Percentiles rank a stretch among this genome's conserved stretches.
phyloP scores from a whole-genome alignment of 2,797 vertebrate genomes.

The Threskiornis aethiopicus region DNA sequence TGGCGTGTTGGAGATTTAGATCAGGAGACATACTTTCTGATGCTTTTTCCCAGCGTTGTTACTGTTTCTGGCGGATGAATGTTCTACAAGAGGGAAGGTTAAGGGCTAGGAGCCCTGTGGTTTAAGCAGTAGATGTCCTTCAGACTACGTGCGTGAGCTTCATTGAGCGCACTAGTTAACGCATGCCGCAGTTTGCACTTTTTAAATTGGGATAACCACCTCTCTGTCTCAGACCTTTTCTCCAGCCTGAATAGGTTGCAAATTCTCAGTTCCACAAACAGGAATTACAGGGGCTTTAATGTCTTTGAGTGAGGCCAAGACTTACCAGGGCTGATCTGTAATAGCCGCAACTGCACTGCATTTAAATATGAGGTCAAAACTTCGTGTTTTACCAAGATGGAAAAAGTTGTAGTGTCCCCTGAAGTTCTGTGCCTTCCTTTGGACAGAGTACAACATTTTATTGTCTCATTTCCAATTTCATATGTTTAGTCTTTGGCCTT shows the following conservation, averaged over 20 bases:
- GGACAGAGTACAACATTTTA: not conserved
- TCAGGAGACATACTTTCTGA: not conserved
- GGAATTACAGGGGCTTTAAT: not conserved
- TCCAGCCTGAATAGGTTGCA: not conserved
- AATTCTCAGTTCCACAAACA: not conserved
- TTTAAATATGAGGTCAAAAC: not conserved
- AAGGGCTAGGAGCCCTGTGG: not conserved
- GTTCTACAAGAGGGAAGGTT: not conserved
- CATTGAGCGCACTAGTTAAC: not conserved
- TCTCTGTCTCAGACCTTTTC: not conserved
- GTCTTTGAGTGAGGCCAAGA: not conserved
- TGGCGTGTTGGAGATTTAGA: not conserved
- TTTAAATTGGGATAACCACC: not conserved
- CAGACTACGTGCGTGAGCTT: not conserved
- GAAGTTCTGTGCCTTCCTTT: not conserved
- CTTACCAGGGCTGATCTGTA: not conserved
- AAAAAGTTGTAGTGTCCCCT: not conserved
- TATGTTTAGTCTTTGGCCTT: not conserved
- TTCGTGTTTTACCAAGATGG: rapidly evolving
- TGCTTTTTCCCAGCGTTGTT: not conserved
- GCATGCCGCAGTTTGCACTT: not conserved
- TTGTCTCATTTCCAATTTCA: not conserved
- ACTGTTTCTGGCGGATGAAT: not conserved
- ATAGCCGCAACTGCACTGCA: not conserved
- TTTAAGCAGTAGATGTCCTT: not conserved